Evolutionary conservation across 2,113 vertebrate species (phyloP).

Genomic region (Proteles cristata): DNA sequence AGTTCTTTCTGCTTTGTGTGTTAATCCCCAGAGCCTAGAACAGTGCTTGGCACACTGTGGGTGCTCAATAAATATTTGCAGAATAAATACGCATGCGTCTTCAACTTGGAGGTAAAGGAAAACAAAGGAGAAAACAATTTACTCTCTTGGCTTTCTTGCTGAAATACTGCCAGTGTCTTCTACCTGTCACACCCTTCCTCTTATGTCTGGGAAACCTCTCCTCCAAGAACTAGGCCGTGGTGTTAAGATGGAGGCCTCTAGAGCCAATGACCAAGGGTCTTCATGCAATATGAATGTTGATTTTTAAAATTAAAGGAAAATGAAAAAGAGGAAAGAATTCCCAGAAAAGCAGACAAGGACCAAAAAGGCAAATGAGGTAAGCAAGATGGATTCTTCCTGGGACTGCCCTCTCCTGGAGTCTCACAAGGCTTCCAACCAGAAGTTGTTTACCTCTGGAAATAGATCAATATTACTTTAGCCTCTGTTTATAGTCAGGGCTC

Average conservation of each 20-base stretch:
- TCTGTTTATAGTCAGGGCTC: not conserved
- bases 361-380: constrained; percentile 6
- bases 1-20: constrained; percentile 27
- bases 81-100: constrained; percentile 15
- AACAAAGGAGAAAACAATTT: not conserved
- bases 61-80: constrained; percentile 44
- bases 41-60: not conserved
- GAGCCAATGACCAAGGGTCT: not conserved
- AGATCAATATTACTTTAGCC: not conserved
- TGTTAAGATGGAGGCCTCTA: not conserved
- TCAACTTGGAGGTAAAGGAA: not conserved
- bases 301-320: constrained; percentile 27
- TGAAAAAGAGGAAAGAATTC: not conserved
- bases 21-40: not conserved
- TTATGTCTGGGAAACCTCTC: not conserved
- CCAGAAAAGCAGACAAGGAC: constrained; percentile 41
- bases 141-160: constrained; percentile 19
- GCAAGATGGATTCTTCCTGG: constrained; percentile 25
- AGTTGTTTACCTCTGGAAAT: constrained; percentile 38
- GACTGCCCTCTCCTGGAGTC: not conserved
- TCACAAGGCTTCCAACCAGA: constrained; percentile 37
- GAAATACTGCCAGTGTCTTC: not conserved
- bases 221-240: not conserved
- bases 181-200: constrained; percentile 14
- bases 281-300: not conserved